Percentiles rank a stretch among this genome's conserved stretches.
Evolutionary conservation across 2,888 invertebrate genomes (phyloP).

Genomic region (Bugulina stolonifera): DNA sequence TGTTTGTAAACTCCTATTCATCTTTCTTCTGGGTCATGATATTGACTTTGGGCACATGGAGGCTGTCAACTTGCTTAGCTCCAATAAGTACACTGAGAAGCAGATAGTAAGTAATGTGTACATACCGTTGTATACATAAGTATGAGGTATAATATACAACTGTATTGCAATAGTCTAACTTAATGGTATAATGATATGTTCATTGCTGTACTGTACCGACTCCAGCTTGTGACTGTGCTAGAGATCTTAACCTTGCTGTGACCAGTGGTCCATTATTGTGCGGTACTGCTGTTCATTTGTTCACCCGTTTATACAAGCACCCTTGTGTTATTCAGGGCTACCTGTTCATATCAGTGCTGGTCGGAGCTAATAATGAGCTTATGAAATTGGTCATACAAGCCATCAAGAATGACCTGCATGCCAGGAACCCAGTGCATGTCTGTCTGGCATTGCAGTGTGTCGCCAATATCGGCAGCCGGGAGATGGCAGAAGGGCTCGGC

Average conservation of each 20-base stretch:
- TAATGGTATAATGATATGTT: too few relatives aligned
- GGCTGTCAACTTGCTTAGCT: constrained; percentile 96
- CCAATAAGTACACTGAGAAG: constrained; percentile 99
- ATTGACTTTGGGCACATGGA: constrained; percentile 99
- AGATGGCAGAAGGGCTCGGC: constrained; percentile 99
- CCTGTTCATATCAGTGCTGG: constrained; percentile 97
- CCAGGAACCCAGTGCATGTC: constrained; percentile 90
- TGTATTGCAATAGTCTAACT: too few relatives aligned
- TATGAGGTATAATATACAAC: too few relatives aligned
- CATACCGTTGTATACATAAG: neutral
- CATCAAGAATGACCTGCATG: constrained; percentile 95
- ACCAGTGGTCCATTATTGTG: too few relatives aligned
- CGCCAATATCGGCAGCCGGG: constrained; percentile 97
- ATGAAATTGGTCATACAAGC: constrained; percentile 98
- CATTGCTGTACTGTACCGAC: too few relatives aligned
- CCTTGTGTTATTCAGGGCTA: constrained; percentile 84
- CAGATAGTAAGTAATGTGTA: constrained; percentile 70
- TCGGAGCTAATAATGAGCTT: constrained; percentile 96
- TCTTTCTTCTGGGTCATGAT: constrained; percentile 97
- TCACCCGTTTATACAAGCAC: too few relatives aligned
- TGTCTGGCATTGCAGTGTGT: constrained; percentile 98
- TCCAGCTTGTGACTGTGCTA: too few relatives aligned
- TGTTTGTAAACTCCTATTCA: constrained; percentile 98
- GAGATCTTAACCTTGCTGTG: too few relatives aligned
- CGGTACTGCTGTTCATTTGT: too few relatives aligned